These are phyloP conservation scores for Peromyscus nudipes DNA, from an alignment of 2,797 vertebrate genomes.

Conservation along the genomic window DNA sequence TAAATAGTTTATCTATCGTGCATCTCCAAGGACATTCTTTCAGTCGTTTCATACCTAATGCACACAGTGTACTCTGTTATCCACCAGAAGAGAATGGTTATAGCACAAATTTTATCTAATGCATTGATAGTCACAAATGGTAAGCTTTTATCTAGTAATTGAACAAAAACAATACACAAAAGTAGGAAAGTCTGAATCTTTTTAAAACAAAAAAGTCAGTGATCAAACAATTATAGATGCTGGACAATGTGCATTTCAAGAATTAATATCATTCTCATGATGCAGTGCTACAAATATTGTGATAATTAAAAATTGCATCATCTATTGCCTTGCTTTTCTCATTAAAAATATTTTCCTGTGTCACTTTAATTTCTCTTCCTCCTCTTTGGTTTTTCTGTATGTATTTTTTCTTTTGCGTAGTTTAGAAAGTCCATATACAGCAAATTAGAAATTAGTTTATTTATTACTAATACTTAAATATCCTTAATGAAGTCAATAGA, in stretches of 20 bases:
- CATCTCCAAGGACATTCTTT: not conserved
- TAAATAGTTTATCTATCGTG: not conserved
- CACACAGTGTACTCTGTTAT: not conserved
- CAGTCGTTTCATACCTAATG: not conserved
- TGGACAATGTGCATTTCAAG: not conserved
- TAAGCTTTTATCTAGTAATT: not conserved
- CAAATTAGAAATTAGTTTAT: not conserved
- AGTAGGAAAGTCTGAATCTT: not conserved
- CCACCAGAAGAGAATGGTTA: not conserved
- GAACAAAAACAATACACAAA: not conserved
- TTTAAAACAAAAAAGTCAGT: not conserved
- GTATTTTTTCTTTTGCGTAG: not conserved
- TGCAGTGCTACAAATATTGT: not conserved
- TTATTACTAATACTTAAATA: not conserved
- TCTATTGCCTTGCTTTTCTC: not conserved
- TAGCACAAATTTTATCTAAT: not conserved
- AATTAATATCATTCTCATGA: not conserved
- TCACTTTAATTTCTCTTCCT: rapidly evolving
- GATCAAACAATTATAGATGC: not conserved
- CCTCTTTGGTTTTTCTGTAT: rapidly evolving
- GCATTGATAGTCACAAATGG: not conserved
- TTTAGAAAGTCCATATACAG: not conserved
- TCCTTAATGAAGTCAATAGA: not conserved
- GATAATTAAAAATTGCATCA: not conserved
- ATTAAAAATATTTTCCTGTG: not conserved